Conservation (phyloP, 2,797 vertebrate species). For the Rhinatrema bivittatum region DNA sequence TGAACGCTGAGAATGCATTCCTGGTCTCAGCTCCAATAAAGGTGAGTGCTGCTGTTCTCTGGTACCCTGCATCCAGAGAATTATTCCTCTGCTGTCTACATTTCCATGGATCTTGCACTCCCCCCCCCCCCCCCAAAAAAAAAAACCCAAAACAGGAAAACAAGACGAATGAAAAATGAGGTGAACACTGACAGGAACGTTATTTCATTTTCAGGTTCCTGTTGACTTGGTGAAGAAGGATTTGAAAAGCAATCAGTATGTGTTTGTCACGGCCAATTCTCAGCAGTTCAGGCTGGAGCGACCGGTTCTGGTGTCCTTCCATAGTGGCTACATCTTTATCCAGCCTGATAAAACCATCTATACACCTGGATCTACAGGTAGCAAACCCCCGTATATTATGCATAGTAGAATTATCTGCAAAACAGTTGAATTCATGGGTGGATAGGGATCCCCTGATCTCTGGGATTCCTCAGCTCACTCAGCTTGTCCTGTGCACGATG, state of each 20-base stretch:
- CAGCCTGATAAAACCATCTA: slow-evolving; percentile 19
- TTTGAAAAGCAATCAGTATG: slow-evolving; percentile 5
- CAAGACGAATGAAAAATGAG: background rate
- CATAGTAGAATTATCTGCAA: no score
- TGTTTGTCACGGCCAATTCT: background rate
- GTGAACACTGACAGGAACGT: no score
- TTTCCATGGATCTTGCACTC: background rate
- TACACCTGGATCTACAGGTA: slow-evolving; percentile 9
- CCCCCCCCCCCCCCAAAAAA: no score
- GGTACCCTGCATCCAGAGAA: background rate
- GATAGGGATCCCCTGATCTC: no score
- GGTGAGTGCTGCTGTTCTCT: no score
- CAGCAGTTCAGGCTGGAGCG: background rate
- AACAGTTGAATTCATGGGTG: no score
- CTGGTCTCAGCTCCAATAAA: background rate
- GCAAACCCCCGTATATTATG: background rate
- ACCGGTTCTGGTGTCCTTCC: slow-evolving; percentile 6
- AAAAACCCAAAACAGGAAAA: background rate
- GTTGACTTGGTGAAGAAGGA: background rate
- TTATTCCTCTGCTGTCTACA: background rate
- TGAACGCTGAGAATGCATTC: background rate
- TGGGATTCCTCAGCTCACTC: no score
- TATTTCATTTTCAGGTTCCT: background rate
- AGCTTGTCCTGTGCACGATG: no score
- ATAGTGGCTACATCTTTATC: slow-evolving; percentile 16